These are phyloP conservation scores for Kuschelorhynchus macadamiae DNA, from an alignment of 2,888 invertebrate species.

Conservation along the genomic window DNA sequence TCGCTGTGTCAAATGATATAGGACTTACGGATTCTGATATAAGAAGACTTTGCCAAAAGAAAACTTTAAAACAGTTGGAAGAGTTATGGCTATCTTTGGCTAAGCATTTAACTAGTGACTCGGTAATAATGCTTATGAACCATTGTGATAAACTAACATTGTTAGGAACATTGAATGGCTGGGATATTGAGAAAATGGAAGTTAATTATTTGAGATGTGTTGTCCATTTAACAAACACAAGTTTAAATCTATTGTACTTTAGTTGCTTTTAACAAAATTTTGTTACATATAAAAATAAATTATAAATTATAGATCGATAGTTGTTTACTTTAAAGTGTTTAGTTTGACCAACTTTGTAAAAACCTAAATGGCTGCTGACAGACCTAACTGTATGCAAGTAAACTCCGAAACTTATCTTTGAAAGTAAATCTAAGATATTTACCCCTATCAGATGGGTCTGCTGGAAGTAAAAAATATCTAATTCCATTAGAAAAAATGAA, in stretches of 20 bases:
- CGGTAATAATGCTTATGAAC: constrained; percentile 44
- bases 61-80: constrained; percentile 33
- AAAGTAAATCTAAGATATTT: no score
- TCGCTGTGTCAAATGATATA: constrained; percentile 42
- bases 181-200: constrained; percentile 46
- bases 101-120: constrained; percentile 35
- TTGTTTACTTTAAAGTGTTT: no score
- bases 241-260: constrained; percentile 45
- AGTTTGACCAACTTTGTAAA: no score
- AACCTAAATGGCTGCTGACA: no score
- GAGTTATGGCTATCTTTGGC: constrained; percentile 46
- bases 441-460: no score
- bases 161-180: constrained; percentile 45
- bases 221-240: constrained; percentile 40
- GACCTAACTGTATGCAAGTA: no score
- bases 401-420: no score
- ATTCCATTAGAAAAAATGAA: no score
- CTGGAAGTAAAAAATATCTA: no score
- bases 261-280: constrained; percentile 40
- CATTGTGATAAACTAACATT: constrained; percentile 43
- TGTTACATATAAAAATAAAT: background rate
- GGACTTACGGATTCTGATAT: constrained; percentile 38
- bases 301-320: no score
- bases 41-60: constrained; percentile 18
- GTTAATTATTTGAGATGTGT: constrained; percentile 48